A percentile compares a stretch with the other conserved stretches of the same genome.
phyloP scores from a whole-genome alignment of 2,888 invertebrate genomes.

The Lagria hirta region DNA sequence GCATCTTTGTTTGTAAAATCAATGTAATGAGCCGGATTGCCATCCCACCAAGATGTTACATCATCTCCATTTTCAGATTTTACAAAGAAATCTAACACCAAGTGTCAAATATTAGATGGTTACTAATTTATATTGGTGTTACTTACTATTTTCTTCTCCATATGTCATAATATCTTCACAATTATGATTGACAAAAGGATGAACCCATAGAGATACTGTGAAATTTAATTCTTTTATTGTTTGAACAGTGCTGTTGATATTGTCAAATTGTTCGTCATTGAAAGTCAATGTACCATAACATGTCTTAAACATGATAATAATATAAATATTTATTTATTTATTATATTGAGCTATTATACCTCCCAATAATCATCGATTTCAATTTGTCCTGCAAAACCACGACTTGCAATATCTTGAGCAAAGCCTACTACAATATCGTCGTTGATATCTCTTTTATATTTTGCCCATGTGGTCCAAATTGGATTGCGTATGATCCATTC shows the following conservation, averaged over 20 bases:
- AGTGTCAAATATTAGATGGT: slow-evolving; percentile 5
- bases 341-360: slow-evolving; percentile 1
- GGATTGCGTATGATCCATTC: slow-evolving; percentile 74
- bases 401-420: slow-evolving; percentile 65
- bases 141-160: slow-evolving; percentile 20
- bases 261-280: slow-evolving; percentile 64
- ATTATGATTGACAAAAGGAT: slow-evolving; percentile 80
- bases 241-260: slow-evolving; percentile 63
- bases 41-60: slow-evolving; percentile 58
- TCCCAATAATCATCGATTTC: slow-evolving; percentile 92
- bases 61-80: slow-evolving; percentile 57
- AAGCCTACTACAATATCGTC: slow-evolving; percentile 64
- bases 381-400: slow-evolving; percentile 71
- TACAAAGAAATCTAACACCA: slow-evolving; percentile 55
- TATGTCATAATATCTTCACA: slow-evolving; percentile 55
- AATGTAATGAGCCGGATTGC: slow-evolving; percentile 61
- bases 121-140: neutral
- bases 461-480: slow-evolving; percentile 88
- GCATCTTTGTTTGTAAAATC: slow-evolving; percentile 75
- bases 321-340: slow-evolving; percentile 1
- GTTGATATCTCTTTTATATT: slow-evolving; percentile 68
- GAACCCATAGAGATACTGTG: slow-evolving; percentile 79
- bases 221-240: slow-evolving; percentile 68
- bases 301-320: slow-evolving; percentile 43
- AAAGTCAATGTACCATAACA: slow-evolving; percentile 82